A percentile compares a stretch with the other conserved stretches of the same genome.
Evolutionary conservation across 2,113 vertebrate genomes (phyloP).

Genomic region (Chaenogobius annularis): DNA sequence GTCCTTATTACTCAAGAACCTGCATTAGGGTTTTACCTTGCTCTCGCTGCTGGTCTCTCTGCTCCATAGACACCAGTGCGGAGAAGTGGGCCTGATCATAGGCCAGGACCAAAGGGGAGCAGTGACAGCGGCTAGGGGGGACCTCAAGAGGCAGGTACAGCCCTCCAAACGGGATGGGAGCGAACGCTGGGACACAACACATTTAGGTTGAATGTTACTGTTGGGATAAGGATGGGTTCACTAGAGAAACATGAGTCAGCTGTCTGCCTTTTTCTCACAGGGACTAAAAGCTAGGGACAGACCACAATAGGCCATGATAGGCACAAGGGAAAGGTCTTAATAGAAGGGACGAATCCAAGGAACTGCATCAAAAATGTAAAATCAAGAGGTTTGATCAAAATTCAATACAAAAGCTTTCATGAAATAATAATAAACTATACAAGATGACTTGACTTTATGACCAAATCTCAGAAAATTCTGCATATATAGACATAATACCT

Average conservation of each 20-base stretch:
- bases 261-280: background rate
- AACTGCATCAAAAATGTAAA: too few relatives aligned
- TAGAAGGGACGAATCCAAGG: too few relatives aligned
- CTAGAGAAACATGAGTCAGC: background rate
- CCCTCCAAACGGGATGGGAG: conserved; percentile 95
- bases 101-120: conserved; percentile 95
- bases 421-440: too few relatives aligned
- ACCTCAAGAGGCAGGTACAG: conserved; percentile 97
- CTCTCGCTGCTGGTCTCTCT: conserved; percentile 95
- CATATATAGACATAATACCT: too few relatives aligned
- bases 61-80: conserved; percentile 98
- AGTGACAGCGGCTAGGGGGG: conserved; percentile 95
- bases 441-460: too few relatives aligned
- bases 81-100: conserved; percentile 99
- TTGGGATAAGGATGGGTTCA: background rate
- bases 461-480: too few relatives aligned
- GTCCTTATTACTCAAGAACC: background rate
- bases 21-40: conserved; percentile 81
- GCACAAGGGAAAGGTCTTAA: background rate
- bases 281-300: too few relatives aligned
- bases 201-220: background rate
- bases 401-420: too few relatives aligned
- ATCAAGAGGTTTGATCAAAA: too few relatives aligned
- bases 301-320: too few relatives aligned
- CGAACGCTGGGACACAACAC: conserved; percentile 82